Conservation (phyloP, 2,888 invertebrate genomes). For the Drosophila heteroneura region DNA sequence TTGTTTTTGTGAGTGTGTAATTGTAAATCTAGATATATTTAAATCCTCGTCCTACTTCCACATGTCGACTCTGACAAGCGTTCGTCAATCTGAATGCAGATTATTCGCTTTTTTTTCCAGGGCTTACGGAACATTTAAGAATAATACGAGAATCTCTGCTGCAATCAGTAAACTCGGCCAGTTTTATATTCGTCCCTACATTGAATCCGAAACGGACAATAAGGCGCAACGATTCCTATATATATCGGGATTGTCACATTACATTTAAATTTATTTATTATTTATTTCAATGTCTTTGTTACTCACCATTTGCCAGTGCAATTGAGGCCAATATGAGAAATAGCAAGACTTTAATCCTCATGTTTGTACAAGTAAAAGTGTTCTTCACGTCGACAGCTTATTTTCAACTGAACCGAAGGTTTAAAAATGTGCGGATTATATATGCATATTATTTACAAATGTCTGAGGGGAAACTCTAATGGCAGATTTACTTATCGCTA, state of each 20-base stretch:
- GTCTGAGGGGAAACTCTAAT: background rate
- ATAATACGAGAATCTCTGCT: conserved; percentile 21
- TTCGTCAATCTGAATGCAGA: conserved; percentile 51
- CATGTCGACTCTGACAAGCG: conserved; percentile 49
- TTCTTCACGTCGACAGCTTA: background rate
- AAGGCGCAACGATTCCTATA: conserved; percentile 20
- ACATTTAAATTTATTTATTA: background rate
- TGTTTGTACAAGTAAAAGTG: conserved; percentile 5
- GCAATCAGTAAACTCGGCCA: conserved; percentile 35
- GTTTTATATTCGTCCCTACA: conserved; percentile 52
- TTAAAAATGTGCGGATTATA: background rate
- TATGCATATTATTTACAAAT: conserved; percentile 4
- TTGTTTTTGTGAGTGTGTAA: background rate
- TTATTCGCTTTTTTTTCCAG: conserved; percentile 40
- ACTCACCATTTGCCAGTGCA: conserved; percentile 42
- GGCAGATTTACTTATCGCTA: conserved; percentile 9
- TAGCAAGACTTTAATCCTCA: conserved; percentile 36
- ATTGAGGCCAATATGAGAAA: conserved; percentile 18
- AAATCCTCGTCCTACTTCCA: conserved; percentile 5
- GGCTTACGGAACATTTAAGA: conserved; percentile 10
- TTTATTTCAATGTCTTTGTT: background rate
- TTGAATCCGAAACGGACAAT: conserved; percentile 39
- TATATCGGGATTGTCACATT: background rate
- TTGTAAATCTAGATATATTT: conserved; percentile 1
- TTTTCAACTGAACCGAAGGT: conserved; percentile 28